Evolutionary conservation across 2,113 vertebrate species (phyloP).

Genomic region (Nothobranchius kuhntae): DNA sequence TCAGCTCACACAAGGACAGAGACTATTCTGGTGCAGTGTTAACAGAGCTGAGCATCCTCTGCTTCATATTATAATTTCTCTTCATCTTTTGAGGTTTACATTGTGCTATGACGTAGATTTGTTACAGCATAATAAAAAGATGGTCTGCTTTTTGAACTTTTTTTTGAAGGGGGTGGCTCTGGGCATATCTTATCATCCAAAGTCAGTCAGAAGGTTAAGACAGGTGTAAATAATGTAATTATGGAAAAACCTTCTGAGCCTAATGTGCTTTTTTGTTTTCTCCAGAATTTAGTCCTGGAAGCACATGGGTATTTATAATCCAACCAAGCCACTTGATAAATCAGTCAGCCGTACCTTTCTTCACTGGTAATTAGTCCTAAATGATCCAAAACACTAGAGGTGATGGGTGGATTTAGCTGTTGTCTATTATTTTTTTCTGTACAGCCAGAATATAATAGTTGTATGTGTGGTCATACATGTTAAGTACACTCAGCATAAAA

Average conservation of each 20-base stretch:
- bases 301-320: conserved; percentile 36
- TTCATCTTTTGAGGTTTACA: conserved; percentile 54
- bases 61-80: conserved; percentile 35
- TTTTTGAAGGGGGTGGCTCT: conserved; percentile 31
- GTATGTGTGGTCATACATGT: conserved; percentile 35
- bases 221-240: conserved; percentile 65
- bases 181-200: conserved; percentile 54
- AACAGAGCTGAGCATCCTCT: conserved; percentile 34
- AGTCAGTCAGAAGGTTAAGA: conserved; percentile 59
- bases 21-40: conserved; percentile 50
- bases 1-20: conserved; percentile 36
- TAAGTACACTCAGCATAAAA: conserved; percentile 30
- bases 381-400: conserved; percentile 54
- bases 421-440: conserved; percentile 38
- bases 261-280: conserved; percentile 49
- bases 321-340: conserved; percentile 30
- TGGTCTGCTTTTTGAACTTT: conserved; percentile 38
- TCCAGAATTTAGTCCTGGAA: conserved; percentile 34
- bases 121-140: conserved; percentile 21
- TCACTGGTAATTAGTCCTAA: conserved; percentile 16
- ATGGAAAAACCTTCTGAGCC: conserved; percentile 69
- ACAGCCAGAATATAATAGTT: conserved; percentile 45
- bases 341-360: conserved; percentile 21
- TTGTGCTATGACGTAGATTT: conserved; percentile 29
- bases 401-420: conserved; percentile 25